These are phyloP conservation scores for Globodera rostochiensis DNA, from an alignment of 1,140 invertebrate species.

Conservation along the genomic window DNA sequence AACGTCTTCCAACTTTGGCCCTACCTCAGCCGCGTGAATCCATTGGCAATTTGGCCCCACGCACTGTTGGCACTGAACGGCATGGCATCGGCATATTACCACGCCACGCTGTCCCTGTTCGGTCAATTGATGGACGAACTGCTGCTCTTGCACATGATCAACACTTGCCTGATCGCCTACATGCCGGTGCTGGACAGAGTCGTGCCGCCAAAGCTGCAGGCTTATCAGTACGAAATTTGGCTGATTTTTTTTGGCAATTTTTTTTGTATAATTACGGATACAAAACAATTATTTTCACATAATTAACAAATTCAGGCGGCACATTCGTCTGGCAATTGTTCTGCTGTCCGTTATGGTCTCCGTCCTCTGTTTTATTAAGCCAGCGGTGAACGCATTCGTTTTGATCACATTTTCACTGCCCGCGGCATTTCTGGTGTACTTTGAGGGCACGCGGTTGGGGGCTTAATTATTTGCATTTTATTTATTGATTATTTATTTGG, in stretches of 20 bases:
- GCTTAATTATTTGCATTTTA: neutral
- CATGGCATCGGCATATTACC: constrained; percentile 61
- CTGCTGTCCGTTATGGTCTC: constrained; percentile 48
- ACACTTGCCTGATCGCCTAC: constrained; percentile 59
- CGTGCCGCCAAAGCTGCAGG: neutral
- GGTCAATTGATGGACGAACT: constrained; percentile 65
- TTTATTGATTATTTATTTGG: too few relatives aligned
- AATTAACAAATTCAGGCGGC: constrained; percentile 31
- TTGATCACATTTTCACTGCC: constrained; percentile 61
- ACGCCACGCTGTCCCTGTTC: constrained; percentile 60
- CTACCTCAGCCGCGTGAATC: constrained; percentile 58
- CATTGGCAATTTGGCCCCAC: constrained; percentile 53
- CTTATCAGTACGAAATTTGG: neutral
- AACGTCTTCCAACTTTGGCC: constrained; percentile 54
- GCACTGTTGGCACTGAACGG: constrained; percentile 60
- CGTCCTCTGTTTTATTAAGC: constrained; percentile 62
- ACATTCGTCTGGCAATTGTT: constrained; percentile 52
- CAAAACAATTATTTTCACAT: constrained; percentile 16
- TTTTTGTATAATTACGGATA: too few relatives aligned
- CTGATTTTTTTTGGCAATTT: constrained; percentile 10
- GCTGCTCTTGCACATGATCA: constrained; percentile 51
- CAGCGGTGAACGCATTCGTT: constrained; percentile 60
- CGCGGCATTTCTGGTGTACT: constrained; percentile 50
- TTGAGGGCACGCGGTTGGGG: constrained; percentile 47
- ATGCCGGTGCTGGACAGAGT: constrained; percentile 42